Conservation (phyloP, 2,888 invertebrate genomes). For the Ectemnius cavifrons region DNA sequence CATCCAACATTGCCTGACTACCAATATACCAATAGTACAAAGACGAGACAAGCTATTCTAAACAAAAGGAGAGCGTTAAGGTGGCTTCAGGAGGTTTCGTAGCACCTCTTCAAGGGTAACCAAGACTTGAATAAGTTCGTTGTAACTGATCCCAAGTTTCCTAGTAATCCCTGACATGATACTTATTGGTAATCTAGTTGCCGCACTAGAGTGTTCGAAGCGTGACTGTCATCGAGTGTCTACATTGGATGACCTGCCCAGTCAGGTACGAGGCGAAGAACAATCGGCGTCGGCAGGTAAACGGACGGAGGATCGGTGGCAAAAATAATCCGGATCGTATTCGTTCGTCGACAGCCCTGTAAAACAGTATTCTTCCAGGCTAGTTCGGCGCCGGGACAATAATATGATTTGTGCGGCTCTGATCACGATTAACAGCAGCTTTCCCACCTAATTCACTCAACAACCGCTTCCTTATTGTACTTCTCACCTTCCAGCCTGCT, state of each 20-base stretch:
- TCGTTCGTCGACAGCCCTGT: slow-evolving; percentile 14
- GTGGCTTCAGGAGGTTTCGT: background rate
- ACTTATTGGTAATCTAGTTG: slow-evolving; percentile 32
- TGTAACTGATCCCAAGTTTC: slow-evolving; percentile 25
- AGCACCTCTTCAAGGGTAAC: too few species aligned
- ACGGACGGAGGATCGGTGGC: slow-evolving; percentile 18
- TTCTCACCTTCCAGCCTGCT: too few species aligned
- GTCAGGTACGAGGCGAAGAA: slow-evolving; percentile 28
- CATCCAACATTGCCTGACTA: slow-evolving; percentile 32
- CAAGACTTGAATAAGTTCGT: slow-evolving; percentile 8
- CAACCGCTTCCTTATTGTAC: too few species aligned
- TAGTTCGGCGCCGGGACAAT: background rate
- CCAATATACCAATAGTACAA: too few species aligned
- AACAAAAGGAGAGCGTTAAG: slow-evolving; percentile 11
- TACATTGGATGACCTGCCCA: slow-evolving; percentile 37
- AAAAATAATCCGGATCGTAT: slow-evolving; percentile 34
- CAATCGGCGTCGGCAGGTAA: slow-evolving; percentile 28
- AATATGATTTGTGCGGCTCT: background rate
- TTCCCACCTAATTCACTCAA: background rate
- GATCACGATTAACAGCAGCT: background rate
- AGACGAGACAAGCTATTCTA: slow-evolving; percentile 1
- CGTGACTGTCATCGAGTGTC: slow-evolving; percentile 28
- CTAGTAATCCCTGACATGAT: slow-evolving; percentile 35
- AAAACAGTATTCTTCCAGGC: slow-evolving; percentile 14
- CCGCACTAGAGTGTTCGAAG: background rate